Conservation (phyloP, 2,113 vertebrate genomes). For the Chiloscyllium plagiosum region DNA sequence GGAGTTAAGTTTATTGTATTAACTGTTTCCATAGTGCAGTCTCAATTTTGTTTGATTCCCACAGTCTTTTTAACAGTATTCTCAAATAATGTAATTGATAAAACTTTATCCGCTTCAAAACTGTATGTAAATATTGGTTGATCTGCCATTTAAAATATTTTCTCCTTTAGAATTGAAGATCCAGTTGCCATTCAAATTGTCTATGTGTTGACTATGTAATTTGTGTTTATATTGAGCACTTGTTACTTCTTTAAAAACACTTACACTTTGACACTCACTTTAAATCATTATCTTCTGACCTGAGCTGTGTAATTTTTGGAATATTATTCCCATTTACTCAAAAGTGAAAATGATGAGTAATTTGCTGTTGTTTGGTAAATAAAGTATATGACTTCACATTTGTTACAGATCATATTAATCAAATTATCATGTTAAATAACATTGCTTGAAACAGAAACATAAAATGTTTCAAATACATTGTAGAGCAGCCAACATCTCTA, state of each 20-base stretch:
- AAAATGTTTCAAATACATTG: neutral
- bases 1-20: neutral
- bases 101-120: neutral
- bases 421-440: too few species aligned
- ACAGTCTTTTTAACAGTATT: neutral
- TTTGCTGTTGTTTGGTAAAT: neutral
- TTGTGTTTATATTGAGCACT: neutral
- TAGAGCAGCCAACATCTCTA: neutral
- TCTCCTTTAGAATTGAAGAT: neutral
- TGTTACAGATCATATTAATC: neutral
- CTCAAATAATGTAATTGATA: neutral
- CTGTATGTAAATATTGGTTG: neutral
- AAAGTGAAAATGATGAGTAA: constrained; percentile 8
- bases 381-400: neutral
- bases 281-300: neutral
- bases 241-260: neutral
- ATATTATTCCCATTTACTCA: neutral
- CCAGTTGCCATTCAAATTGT: constrained; percentile 17
- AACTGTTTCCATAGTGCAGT: neutral
- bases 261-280: neutral
- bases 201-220: constrained; percentile 13
- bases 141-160: constrained; percentile 15
- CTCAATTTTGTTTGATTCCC: neutral
- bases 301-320: neutral
- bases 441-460: neutral